Percentiles rank a stretch among this genome's conserved stretches.
Evolutionary conservation across 2,113 vertebrate genomes (phyloP).

Genomic region (Sapayoa aenigma): DNA sequence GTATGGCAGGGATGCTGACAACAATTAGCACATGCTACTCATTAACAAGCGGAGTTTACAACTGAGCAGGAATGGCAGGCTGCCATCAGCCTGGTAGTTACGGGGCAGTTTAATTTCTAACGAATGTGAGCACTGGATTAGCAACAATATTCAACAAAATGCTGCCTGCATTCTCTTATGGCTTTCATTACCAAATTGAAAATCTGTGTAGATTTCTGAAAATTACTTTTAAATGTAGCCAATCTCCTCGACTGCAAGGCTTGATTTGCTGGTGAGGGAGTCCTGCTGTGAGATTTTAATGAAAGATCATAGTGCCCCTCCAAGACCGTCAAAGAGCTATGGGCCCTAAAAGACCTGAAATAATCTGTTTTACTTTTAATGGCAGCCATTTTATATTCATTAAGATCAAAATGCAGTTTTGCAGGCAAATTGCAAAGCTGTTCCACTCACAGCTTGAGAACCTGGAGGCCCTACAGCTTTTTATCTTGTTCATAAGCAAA

Average conservation of each 20-base stretch:
- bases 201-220: slow-evolving; percentile 92
- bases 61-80: slow-evolving; percentile 83
- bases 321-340: slow-evolving; percentile 91
- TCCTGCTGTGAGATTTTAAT: slow-evolving; percentile 98
- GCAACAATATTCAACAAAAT: slow-evolving; percentile 83
- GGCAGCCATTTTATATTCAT: slow-evolving; percentile 99
- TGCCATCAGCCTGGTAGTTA: slow-evolving; percentile 83
- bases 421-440: slow-evolving; percentile 99
- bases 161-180: slow-evolving; percentile 81
- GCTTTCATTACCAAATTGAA: slow-evolving; percentile 89
- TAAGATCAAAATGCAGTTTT: slow-evolving; percentile 99
- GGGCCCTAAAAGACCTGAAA: slow-evolving; percentile 93
- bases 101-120: slow-evolving; percentile 83
- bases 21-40: slow-evolving; percentile 97
- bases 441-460: slow-evolving; percentile 99
- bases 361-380: slow-evolving; percentile 99
- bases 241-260: slow-evolving; percentile 90
- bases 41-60: slow-evolving; percentile 93
- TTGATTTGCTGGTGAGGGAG: slow-evolving; percentile 86
- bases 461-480: slow-evolving; percentile 89
- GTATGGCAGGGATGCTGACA: slow-evolving; percentile 77
- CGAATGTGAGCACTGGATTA: slow-evolving; percentile 80
- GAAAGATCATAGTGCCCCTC: slow-evolving; percentile 97
- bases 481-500: slow-evolving; percentile 92
- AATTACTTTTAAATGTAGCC: slow-evolving; percentile 94